phyloP scores from a whole-genome alignment of 2,888 invertebrate genomes.

The Cerastis rubricosa region DNA sequence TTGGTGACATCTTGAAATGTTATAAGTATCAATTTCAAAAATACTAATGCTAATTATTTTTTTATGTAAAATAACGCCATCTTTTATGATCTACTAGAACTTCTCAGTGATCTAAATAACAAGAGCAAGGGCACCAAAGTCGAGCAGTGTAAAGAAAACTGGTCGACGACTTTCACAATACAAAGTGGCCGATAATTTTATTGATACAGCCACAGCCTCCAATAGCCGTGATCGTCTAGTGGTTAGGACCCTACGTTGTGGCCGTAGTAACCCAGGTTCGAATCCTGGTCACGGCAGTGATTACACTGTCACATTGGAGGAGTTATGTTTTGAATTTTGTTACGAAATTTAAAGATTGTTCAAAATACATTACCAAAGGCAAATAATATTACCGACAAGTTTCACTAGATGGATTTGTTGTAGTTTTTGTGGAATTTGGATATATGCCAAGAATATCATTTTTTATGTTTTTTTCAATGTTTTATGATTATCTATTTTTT shows the following conservation, averaged over 20 bases:
- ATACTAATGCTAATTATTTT: neutral
- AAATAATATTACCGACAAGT: neutral
- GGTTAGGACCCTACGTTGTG: slow-evolving; percentile 94
- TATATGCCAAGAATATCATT: neutral
- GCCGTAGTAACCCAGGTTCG: slow-evolving; percentile 93
- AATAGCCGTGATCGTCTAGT: slow-evolving; percentile 92
- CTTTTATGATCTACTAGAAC: slow-evolving; percentile 25
- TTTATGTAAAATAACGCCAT: slow-evolving; percentile 39
- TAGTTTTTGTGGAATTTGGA: neutral
- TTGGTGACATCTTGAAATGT: neutral
- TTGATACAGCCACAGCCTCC: slow-evolving; percentile 35
- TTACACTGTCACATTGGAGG: slow-evolving; percentile 73
- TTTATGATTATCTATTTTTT: no score
- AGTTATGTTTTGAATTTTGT: slow-evolving; percentile 14
- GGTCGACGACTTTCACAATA: slow-evolving; percentile 48
- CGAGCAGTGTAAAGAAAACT: slow-evolving; percentile 30
- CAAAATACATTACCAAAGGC: no score
- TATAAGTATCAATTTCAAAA: neutral
- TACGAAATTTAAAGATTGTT: neutral
- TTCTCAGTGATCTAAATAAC: slow-evolving; percentile 11
- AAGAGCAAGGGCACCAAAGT: slow-evolving; percentile 21
- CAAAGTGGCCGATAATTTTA: slow-evolving; percentile 45
- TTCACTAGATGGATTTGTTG: neutral
- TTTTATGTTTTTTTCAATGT: no score
- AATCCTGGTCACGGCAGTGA: slow-evolving; percentile 93